Evolutionary conservation across 2,888 invertebrate species (phyloP), one percentile per base, ranked within the genome.

Genomic region (Chrysomela aeneicollis): DNA sequence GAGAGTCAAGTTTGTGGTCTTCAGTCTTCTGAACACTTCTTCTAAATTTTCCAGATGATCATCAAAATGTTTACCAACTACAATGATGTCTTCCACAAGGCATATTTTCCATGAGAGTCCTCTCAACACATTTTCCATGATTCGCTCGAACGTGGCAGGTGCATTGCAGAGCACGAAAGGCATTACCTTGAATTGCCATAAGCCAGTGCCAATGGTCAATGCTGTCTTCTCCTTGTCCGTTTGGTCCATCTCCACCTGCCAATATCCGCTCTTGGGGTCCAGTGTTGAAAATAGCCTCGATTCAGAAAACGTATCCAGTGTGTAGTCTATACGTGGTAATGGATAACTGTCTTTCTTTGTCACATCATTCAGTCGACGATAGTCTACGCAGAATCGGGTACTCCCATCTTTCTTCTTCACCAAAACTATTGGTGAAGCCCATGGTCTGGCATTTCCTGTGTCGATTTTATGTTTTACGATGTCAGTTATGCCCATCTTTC

Each of bases 171-270:
- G n/a, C n/a, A n/a, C n/a, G n/a, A n/a, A n/a, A n/a, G n/a, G n/a
- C 74, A 74, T 74, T 0, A 74, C 72, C 0, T 62, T 69, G 54
- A 75, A 74, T 21, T 76, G 69, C 62, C 69, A 75, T 8, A 75
- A 21, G 8, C 70, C 73, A 12, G 59, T 58, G 0, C 67, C 70
- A 1, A 65, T 58, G n/a, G 69, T 58, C 42, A 74, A 75, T n/a
- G 73, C 73, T 6, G 73, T 74, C 52, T 74, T 72, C 51, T 73
- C 68, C 59, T 63, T 64, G 32, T 74, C 72, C 0, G 55, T 32
- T 2, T 57, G 18, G 10, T 64, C 9, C 26, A 26, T 26, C 30
- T 53, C 64, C n/a, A 71, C 71, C 51, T 68, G 71, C 65, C 67
- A 70, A 54, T 70, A 70, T 9, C 65, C 70, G n/a, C n/a, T n/a